Base-by-base conservation (phyloP, 1,140 invertebrate species). In the Dendroctonus ponderosae region DNA sequence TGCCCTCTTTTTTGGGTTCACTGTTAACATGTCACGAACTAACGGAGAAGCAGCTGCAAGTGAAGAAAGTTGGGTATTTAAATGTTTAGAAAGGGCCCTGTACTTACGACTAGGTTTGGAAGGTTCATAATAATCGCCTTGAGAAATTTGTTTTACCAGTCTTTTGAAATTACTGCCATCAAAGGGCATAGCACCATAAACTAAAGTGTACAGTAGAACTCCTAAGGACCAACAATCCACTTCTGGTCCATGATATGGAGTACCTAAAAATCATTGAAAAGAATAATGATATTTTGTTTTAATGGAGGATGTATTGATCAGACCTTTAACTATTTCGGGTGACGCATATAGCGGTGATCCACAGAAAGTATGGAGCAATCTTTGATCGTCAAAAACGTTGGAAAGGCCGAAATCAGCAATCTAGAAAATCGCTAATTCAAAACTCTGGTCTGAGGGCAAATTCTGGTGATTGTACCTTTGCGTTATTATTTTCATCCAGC, bases 181-280 rank as follows among this genome's bases (percentile, higher is more conserved):
- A 79, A 99, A 99, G 37, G 97, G 97, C 97, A 99, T 99, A 69
- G 96, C 94, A 73, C 97, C 97, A 80, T 99, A 99, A 51, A 99
- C 96, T 74, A 99, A 82, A 38, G 97, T 99, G 76, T 99, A 99
- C 0, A 99, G 82, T 14, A 99, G 83, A 44, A 99, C 97, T 60
- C 97, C 97, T 53, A 99, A 81, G 14, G 95, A 98, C 97, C 97
- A 99, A 79, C 92, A 96, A 74, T 91, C 89, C 7, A 88, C 90
- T 85, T 99, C 96, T 6, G 97, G 96, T n/a, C 97, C 97, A 74
- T 92, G 90, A 77, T 99, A 99, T 1, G 97, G 96, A 14, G 91
- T 94, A 53, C 65, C 65, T 67, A 41, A 44, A 66, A 52, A 49
- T 39, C 51, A 12, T n/a, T 40, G 3, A 49, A 12, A 58, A 58